Percentiles rank a stretch among this genome's conserved stretches.
Conservation (phyloP, 1,140 invertebrate genomes). For the Cecropterus lyciades region DNA sequence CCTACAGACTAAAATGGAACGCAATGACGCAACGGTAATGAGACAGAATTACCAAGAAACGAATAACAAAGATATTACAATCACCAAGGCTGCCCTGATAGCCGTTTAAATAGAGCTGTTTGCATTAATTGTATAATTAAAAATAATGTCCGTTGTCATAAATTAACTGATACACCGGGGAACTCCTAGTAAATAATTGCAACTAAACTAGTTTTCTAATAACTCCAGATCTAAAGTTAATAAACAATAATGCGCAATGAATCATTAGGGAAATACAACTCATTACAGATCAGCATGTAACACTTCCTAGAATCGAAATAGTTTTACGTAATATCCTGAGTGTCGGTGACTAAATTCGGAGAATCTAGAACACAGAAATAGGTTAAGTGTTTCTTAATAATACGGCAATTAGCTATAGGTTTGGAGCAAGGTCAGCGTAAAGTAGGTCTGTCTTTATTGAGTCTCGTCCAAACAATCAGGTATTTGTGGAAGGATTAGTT, state of each 20-base stretch:
- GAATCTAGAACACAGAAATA: constrained; percentile 70
- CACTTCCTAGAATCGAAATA: constrained; percentile 47
- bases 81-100: constrained; percentile 15
- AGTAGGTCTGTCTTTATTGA: constrained; percentile 55
- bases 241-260: constrained; percentile 30
- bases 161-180: neutral
- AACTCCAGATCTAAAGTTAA: constrained; percentile 23
- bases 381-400: constrained; percentile 80
- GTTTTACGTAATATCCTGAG: constrained; percentile 47
- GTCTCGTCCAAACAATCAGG: constrained; percentile 40
- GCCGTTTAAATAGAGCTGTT: neutral
- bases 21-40: constrained; percentile 38
- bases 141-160: constrained; percentile 1
- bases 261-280: constrained; percentile 39
- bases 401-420: constrained; percentile 68
- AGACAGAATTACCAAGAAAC: constrained; percentile 24
- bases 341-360: constrained; percentile 42
- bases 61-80: constrained; percentile 22
- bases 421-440: constrained; percentile 62
- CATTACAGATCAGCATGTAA: constrained; percentile 36
- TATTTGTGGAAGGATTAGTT: constrained; percentile 52
- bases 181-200: constrained; percentile 31
- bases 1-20: constrained; percentile 35
- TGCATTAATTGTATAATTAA: constrained; percentile 5
- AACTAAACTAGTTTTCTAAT: constrained; percentile 27